Conservation (phyloP, 2,888 invertebrate genomes). For the Cryptocephalus primarius region DNA sequence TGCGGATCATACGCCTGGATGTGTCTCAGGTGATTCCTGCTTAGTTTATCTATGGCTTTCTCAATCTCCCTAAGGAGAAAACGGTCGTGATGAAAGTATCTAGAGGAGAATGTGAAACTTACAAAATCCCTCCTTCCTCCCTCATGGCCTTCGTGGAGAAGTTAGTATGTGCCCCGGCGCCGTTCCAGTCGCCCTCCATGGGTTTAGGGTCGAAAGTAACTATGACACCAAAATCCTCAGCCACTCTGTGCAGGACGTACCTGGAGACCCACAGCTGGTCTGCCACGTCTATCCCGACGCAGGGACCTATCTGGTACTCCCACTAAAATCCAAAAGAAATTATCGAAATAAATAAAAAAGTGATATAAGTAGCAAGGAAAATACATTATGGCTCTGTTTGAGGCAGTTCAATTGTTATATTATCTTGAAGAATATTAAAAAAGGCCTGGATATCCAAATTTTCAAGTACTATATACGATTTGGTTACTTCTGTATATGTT, state of each 20-base stretch:
- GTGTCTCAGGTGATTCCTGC: slow-evolving; percentile 84
- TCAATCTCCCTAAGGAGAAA: slow-evolving; percentile 68
- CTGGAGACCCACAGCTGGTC: slow-evolving; percentile 85
- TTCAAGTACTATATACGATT: too few species aligned
- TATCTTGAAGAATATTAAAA: too few species aligned
- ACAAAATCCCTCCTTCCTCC: slow-evolving; percentile 76
- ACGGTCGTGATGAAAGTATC: neutral
- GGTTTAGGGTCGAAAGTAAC: slow-evolving; percentile 70
- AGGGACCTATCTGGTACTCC: slow-evolving; percentile 89
- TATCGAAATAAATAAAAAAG: too few species aligned
- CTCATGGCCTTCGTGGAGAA: slow-evolving; percentile 92
- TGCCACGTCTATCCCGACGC: slow-evolving; percentile 69
- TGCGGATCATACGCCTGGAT: slow-evolving; percentile 95
- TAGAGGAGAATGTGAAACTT: slow-evolving; percentile 29
- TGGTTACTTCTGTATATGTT: too few species aligned
- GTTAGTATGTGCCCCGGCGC: slow-evolving; percentile 93
- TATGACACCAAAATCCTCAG: slow-evolving; percentile 85
- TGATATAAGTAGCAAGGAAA: too few species aligned
- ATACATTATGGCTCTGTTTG: too few species aligned
- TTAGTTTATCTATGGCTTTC: slow-evolving; percentile 88
- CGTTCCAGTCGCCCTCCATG: slow-evolving; percentile 83
- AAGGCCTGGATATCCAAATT: too few species aligned
- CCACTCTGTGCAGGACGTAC: slow-evolving; percentile 77
- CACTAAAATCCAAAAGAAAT: slow-evolving; percentile 38
- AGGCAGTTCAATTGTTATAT: too few species aligned